A percentile compares a stretch with the other conserved stretches of the same genome.
Evolutionary conservation across 2,888 invertebrate species (phyloP).

Genomic region (Tholera decimalis): DNA sequence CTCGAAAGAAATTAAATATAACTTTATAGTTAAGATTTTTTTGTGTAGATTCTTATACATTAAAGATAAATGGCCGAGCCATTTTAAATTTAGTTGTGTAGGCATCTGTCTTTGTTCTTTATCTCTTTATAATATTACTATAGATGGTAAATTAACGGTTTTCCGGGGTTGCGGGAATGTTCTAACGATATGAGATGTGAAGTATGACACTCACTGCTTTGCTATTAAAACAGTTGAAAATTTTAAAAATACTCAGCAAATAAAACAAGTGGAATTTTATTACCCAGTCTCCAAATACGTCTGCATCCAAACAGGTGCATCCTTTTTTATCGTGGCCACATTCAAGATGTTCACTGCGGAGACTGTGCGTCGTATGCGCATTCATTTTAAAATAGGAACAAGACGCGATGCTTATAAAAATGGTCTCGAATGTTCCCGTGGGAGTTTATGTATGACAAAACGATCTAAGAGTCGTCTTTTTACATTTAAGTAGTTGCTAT

Average conservation of each 20-base stretch:
- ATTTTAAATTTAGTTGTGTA: no score
- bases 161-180: no score
- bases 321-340: constrained; percentile 15
- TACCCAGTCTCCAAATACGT: background rate
- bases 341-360: background rate
- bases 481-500: constrained; percentile 5
- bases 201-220: no score
- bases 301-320: constrained; percentile 2
- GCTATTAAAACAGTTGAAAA: no score
- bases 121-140: no score
- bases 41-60: no score
- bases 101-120: no score
- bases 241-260: background rate
- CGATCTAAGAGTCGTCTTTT: background rate
- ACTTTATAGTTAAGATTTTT: no score
- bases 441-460: constrained; percentile 34
- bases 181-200: no score
- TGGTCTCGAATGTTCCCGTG: constrained; percentile 49
- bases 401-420: constrained; percentile 13
- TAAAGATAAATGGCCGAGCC: no score
- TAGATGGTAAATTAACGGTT: no score
- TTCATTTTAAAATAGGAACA: constrained; percentile 50
- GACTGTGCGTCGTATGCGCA: constrained; percentile 32
- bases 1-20: no score
- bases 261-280: background rate